Evolutionary conservation across 2,797 vertebrate genomes (phyloP).

Genomic region (Chelonia mydas): DNA sequence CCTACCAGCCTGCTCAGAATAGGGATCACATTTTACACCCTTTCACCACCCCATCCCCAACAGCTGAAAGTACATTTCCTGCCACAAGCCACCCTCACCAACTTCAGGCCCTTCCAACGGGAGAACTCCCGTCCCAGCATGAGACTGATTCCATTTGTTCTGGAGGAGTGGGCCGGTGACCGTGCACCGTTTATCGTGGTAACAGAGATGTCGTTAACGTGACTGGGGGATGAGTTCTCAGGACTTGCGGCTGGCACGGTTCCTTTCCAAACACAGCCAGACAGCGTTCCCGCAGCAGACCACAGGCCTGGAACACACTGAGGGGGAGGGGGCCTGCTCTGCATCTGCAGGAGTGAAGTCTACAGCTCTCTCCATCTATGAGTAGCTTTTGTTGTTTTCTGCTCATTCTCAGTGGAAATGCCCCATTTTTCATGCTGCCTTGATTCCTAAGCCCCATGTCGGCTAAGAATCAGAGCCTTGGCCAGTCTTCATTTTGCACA

Average conservation of each 20-base stretch:
- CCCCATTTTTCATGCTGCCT: not conserved
- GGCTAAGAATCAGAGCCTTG: not conserved
- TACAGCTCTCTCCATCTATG: not conserved
- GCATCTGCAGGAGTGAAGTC: not conserved
- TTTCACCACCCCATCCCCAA: constrained; percentile 2
- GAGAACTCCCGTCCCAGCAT: not conserved
- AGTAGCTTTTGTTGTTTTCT: not conserved
- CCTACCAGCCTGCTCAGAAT: not conserved
- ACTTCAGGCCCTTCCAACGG: not conserved
- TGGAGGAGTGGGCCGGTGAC: not conserved
- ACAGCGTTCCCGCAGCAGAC: not conserved
- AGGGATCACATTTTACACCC: constrained; percentile 39
- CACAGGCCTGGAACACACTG: not conserved
- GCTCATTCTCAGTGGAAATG: not conserved
- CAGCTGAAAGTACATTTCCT: constrained; percentile 29
- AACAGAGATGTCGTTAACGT: not conserved
- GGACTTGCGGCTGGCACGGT: not conserved
- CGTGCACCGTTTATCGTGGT: not conserved
- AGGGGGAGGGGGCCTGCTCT: not conserved
- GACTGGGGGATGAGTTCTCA: not conserved
- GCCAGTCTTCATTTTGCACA: not conserved
- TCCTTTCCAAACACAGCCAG: not conserved
- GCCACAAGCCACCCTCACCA: not conserved
- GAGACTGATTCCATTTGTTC: not conserved
- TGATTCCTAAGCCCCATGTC: not conserved